Conservation (phyloP, 2,113 vertebrate genomes). For the Alethe diademata region DNA sequence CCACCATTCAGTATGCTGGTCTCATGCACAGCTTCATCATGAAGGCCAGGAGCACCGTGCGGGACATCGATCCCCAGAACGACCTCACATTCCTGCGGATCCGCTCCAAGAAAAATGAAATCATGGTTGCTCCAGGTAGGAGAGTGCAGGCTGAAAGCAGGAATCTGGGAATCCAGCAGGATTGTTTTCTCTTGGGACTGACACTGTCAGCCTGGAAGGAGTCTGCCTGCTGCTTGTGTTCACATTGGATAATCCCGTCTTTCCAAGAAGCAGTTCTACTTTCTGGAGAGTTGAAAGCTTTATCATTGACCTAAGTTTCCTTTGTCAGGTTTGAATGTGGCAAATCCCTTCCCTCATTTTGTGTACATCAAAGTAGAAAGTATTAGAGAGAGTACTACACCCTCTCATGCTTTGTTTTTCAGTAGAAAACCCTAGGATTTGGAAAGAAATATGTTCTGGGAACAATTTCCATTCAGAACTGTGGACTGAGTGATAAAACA, state of each 20-base stretch:
- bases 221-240: background rate
- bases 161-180: background rate
- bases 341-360: background rate
- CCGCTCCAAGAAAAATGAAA: slow-evolving; percentile 96
- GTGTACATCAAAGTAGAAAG: background rate
- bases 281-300: background rate
- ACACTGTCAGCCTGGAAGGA: background rate
- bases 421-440: background rate
- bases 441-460: background rate
- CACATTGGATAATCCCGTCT: background rate
- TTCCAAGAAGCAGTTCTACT: background rate
- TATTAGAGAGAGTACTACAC: background rate
- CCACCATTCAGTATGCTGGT: slow-evolving; percentile 87
- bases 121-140: slow-evolving; percentile 96
- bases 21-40: slow-evolving; percentile 92
- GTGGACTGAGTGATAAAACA: background rate
- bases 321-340: background rate
- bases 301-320: background rate
- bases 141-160: background rate
- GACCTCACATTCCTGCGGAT: slow-evolving; percentile 93
- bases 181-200: background rate
- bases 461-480: background rate
- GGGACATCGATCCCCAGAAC: slow-evolving; percentile 93
- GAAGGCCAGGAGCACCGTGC: slow-evolving; percentile 87
- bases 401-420: background rate